Evolutionary conservation across 2,113 vertebrate species (phyloP), one percentile per base, ranked within the genome.

Genomic region (Nothoprocta perdicaria): DNA sequence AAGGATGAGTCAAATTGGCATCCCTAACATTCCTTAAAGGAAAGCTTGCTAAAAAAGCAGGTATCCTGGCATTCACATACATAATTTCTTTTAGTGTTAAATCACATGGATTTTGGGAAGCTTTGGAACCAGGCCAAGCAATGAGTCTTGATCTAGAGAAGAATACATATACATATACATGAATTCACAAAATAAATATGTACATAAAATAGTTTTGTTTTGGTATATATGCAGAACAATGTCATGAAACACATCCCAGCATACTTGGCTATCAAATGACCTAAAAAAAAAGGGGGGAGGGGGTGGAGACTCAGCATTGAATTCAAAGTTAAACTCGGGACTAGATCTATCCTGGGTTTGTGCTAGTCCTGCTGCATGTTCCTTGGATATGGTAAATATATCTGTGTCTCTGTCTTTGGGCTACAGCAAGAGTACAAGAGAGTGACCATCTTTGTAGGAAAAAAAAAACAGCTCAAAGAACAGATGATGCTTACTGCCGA

Each of bases 81-180:
- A 1, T 41, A 52, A 60, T 92, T 94, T 87, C 63, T 93, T 94
- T 88, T 65, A 35, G 80, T 66, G 75, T 80, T 89, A 91, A 93
- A 84, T 40, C 74, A 88, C 80, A 86, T 31, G 79, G 55, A 83
- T 69, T 86, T 52, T n/a, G 68, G 69, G 81, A 93, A 89, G 76
- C 45, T 4, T 19, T 79, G 75, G 66, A 55, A 75, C 78, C 75
- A 73, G 66, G 73, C 91, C 91, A 75, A 68, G 48, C 61, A 89
- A 89, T 62, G 87, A 89, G 67, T 87, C 94, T 75, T 83, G 87
- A 81, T 57, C 79, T 53, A 35, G 40, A 60, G 85, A 88, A 84
- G 77, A 92, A 48, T 48, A 48, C 21, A 48, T 48, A 48, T 48
- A 22, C 19, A 22, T 21, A 22, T 21, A 48, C 48, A 48, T 18